A percentile compares a stretch with the other conserved stretches of the same genome.
These are phyloP conservation scores for Homarus americanus DNA, from an alignment of 1,140 invertebrate species.

Conservation along the genomic window DNA sequence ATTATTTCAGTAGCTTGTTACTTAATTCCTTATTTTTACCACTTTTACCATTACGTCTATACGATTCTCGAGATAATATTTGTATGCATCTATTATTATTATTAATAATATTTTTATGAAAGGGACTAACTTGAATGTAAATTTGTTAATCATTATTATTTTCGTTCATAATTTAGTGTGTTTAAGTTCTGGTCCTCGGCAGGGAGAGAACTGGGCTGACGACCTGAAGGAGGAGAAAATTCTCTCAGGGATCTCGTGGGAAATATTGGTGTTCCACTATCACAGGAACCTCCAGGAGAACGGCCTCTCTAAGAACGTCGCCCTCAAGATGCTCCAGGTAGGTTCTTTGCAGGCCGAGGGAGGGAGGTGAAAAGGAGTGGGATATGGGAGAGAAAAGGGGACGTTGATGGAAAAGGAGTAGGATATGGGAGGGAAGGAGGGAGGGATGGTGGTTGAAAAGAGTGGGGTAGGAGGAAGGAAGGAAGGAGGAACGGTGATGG, in stretches of 20 bases:
- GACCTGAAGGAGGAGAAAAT: slow-evolving; percentile 47
- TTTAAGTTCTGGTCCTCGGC: background rate
- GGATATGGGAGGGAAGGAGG: background rate
- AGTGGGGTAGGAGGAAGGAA: background rate
- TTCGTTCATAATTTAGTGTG: too few relatives aligned
- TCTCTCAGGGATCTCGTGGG: slow-evolving; percentile 53
- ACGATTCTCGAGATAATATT: too few relatives aligned
- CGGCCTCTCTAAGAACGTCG: slow-evolving; percentile 32
- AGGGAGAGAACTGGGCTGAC: slow-evolving; percentile 51
- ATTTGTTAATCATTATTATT: too few relatives aligned
- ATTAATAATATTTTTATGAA: too few relatives aligned
- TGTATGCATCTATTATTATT: too few relatives aligned
- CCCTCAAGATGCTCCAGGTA: slow-evolving; percentile 33
- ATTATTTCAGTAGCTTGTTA: too few relatives aligned
- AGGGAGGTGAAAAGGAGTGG: background rate
- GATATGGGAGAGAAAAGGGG: background rate
- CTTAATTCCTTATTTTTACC: too few relatives aligned
- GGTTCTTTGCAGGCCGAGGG: background rate
- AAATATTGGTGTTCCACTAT: slow-evolving; percentile 47
- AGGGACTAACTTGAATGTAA: too few relatives aligned
- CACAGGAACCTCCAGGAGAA: slow-evolving; percentile 52
- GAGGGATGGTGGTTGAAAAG: background rate
- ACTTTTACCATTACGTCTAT: too few relatives aligned
- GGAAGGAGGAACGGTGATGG: background rate
- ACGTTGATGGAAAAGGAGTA: background rate